Conservation (phyloP, 2,113 vertebrate genomes). For the Microcebus murinus region DNA sequence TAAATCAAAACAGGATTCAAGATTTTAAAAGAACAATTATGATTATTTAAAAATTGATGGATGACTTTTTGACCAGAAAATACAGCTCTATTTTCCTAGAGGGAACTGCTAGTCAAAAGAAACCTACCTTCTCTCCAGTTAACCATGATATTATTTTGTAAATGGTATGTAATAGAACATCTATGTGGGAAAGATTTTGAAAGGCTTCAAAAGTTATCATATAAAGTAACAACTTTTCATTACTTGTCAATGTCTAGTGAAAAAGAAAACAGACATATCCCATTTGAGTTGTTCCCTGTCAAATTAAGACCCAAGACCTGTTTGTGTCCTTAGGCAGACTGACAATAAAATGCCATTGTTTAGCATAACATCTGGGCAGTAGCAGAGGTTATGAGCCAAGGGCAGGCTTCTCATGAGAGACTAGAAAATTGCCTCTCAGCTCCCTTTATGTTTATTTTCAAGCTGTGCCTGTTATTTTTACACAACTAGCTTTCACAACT, state of each 20-base stretch:
- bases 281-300: not conserved
- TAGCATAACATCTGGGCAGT: not conserved
- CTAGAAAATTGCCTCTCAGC: slow-evolving; percentile 14
- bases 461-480: slow-evolving; percentile 44
- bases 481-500: not conserved
- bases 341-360: not conserved
- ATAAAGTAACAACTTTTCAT: not conserved
- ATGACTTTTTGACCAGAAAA: slow-evolving; percentile 13
- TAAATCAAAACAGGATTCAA: slow-evolving; percentile 56
- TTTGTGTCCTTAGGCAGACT: slow-evolving; percentile 28
- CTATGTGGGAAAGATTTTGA: not conserved
- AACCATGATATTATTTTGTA: not conserved
- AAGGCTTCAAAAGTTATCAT: not conserved
- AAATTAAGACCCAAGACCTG: slow-evolving; percentile 5
- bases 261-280: not conserved
- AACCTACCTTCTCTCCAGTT: not conserved
- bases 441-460: slow-evolving; percentile 56
- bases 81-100: not conserved
- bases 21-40: not conserved
- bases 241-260: not conserved
- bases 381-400: not conserved
- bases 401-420: not conserved
- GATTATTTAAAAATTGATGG: not conserved
- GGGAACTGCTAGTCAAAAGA: not conserved
- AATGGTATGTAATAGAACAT: not conserved